These are phyloP conservation scores for Adela reaumurella DNA, from an alignment of 2,888 invertebrate species.

Conservation along the genomic window DNA sequence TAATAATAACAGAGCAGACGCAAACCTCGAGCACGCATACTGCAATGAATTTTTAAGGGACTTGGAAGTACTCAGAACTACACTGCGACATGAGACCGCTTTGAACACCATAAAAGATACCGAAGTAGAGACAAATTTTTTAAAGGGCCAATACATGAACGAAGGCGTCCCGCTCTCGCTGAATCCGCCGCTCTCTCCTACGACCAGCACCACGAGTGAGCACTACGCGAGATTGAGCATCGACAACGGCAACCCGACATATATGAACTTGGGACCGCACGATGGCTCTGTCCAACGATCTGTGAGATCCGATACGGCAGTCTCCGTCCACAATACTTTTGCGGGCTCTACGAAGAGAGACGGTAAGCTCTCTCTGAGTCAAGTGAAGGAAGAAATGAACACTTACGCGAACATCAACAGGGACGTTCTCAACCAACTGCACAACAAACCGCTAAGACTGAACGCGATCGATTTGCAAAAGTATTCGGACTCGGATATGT, in stretches of 20 bases:
- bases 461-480: conserved; percentile 28
- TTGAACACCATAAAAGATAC: conserved; percentile 36
- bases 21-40: conserved; percentile 27
- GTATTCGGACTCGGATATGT: conserved; percentile 42
- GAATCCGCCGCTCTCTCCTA: conserved; percentile 33
- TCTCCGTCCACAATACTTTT: conserved; percentile 17
- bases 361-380: conserved; percentile 11
- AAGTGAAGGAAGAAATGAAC: conserved; percentile 29
- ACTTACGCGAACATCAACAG: conserved; percentile 43
- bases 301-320: neutral
- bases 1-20: conserved; percentile 41
- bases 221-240: conserved; percentile 44
- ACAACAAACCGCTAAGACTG: conserved; percentile 18
- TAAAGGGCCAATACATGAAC: conserved; percentile 33
- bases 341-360: neutral
- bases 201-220: conserved; percentile 42
- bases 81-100: conserved; percentile 30
- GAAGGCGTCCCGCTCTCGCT: conserved; percentile 18
- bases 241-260: conserved; percentile 36
- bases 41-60: conserved; percentile 44
- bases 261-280: conserved; percentile 40
- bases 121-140: conserved; percentile 37
- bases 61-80: conserved; percentile 36
- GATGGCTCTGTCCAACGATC: conserved; percentile 16
- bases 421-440: conserved; percentile 25